Base-by-base conservation (phyloP, 2,888 invertebrate species). In the Blera fallax region DNA sequence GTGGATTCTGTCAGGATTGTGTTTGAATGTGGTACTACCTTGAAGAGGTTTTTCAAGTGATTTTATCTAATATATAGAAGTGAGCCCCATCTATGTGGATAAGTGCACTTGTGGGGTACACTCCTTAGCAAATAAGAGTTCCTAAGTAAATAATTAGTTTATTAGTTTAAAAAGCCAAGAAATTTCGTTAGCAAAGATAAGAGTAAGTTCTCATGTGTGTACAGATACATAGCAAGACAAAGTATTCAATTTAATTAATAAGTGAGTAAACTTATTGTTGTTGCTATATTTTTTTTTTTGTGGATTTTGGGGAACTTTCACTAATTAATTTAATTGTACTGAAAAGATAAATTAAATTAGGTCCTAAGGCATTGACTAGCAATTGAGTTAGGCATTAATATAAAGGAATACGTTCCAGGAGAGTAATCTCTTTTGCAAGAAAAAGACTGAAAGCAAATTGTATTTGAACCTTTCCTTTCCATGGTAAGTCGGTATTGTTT, bases 191-290 rank as follows among this genome's bases (percentile, higher is more conserved):
- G 7, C 29, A 50, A 27, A 29, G 8, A 52, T 73, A 73, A 27
- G 52, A 50, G 67, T 67, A 37, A 34, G 27, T 37, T 27, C 4
- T 34, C 65, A 24, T 34, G 37, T 37, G 10, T 24, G 67, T 27
- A 18, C 52, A 27, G 8, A 10, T 45, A 43, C 1, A 54, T 29
- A 21, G 24, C 7, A 37, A 7, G 62, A 32, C 52, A 18, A 64
- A 64, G 32, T 64, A 64, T 62, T 32, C 21, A 62, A 73, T 73
- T 64, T 29, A 43, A 64, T 64, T 73, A 73, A 43, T n/a, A 14
- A 21, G n/a, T 21, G 32, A 32, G 21, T 43, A 29, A 29, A 27
- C 8, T 32, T 10, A 5, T 18, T 64, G 32, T n/a, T 40, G n/a
- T 11, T 40, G 5, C 14, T 29, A 21, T 27, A n/a, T 43, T n/a